phyloP scores from a whole-genome alignment of 2,888 invertebrate genomes.

The Helobdella robusta region DNA sequence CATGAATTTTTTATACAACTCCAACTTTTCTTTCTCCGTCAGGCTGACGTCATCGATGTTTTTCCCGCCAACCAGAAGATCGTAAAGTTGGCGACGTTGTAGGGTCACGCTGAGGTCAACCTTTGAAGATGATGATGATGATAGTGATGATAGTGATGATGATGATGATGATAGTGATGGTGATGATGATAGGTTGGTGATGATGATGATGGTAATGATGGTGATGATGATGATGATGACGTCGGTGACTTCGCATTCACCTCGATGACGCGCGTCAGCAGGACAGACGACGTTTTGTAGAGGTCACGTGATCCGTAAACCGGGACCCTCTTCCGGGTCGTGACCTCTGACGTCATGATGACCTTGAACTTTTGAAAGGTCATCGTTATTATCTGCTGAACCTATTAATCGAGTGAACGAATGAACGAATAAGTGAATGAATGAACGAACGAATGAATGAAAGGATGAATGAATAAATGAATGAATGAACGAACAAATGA shows the following conservation, averaged over 20 bases:
- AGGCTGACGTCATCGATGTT: conserved; percentile 30
- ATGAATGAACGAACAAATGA: too few relatives aligned
- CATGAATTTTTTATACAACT: conserved; percentile 45
- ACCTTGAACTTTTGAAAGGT: conserved; percentile 4
- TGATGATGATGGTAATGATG: too few relatives aligned
- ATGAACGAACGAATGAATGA: too few relatives aligned
- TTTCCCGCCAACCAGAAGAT: conserved; percentile 39
- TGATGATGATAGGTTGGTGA: too few relatives aligned
- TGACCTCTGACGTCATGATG: conserved; percentile 9
- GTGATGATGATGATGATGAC: background rate
- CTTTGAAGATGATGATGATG: background rate
- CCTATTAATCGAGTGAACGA: too few relatives aligned
- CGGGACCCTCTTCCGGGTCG: conserved; percentile 44
- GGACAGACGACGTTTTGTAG: conserved; percentile 46
- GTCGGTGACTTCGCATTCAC: conserved; percentile 19
- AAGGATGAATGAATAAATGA: too few relatives aligned
- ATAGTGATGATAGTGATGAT: background rate
- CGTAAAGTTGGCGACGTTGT: conserved; percentile 42
- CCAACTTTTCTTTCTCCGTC: conserved; percentile 42
- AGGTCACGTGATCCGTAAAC: conserved; percentile 46
- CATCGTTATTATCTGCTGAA: too few relatives aligned
- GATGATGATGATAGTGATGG: too few relatives aligned
- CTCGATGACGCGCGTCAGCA: conserved; percentile 46
- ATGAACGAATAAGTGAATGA: too few relatives aligned
- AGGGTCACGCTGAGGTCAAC: conserved; percentile 45